Evolutionary conservation across 1,140 invertebrate species (phyloP), one percentile per base, ranked within the genome.

Genomic region (Battus philenor): DNA sequence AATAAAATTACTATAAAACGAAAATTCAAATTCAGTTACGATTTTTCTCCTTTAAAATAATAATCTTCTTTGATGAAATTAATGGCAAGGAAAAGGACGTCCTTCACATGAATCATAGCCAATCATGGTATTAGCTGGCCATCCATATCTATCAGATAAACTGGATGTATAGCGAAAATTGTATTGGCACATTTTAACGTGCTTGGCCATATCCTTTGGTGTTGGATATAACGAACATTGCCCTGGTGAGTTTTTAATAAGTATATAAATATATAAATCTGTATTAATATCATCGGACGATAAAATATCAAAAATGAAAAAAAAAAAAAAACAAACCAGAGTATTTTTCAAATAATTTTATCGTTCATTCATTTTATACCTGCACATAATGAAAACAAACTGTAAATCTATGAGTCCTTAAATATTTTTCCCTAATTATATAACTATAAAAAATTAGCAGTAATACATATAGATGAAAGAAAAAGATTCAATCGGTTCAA

Each of bases 161-260:
- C 93, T 90, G 44, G 88, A 86, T 68, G 92, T 90, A 62, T 95
- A 95, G 66, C 91, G 90, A 53, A 88, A 92, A 68, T 94, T 91
- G 73, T 93, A 95, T 83, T 92, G 88, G 64, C 91, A 90, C 54
- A 87, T 86, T 54, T 90, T 87, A 27, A 95, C 88, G 75, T 92
- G 93, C 47, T 87, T 70, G 30, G 87, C 76, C 67, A 93, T 92
- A 73, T 95, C 89, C 49, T 89, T 88, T 32, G 94, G 94, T 73
- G 93, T 92, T 0, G 94, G 94, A 78, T 95, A 95, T 39, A 91
- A 30, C 8, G 61, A 59, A 17, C 54, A 63, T 7, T 47, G 39
- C 36, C 63, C 68, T 76, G 50, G 50, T 47, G 13, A 49, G 9
- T 27, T 5, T 27, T 27, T 2, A 27, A 24, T 7, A 24, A 24